Conservation (phyloP, 2,113 vertebrate genomes). For the Hiodon alosoides region DNA sequence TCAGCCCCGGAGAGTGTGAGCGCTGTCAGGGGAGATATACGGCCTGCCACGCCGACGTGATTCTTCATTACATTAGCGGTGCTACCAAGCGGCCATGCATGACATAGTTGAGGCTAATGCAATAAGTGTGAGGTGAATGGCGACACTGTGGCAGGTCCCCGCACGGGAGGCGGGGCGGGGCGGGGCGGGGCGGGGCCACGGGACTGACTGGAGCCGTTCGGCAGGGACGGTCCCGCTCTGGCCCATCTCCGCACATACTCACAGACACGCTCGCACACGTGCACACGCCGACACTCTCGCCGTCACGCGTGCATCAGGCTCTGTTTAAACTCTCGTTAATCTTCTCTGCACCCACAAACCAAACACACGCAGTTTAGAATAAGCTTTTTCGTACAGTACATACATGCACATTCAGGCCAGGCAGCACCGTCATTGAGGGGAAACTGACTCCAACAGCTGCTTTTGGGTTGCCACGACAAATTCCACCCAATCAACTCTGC, state of each 20-base stretch:
- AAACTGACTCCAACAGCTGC: not conserved
- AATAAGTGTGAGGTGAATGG: slow-evolving; percentile 10
- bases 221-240: too few species aligned
- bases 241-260: too few species aligned
- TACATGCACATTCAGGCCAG: not conserved
- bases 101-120: not conserved
- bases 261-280: not conserved
- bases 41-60: not conserved
- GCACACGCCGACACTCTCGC: not conserved
- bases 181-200: not conserved
- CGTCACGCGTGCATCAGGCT: not conserved
- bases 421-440: not conserved
- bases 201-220: not conserved
- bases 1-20: not conserved
- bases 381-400: not conserved
- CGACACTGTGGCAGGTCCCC: not conserved
- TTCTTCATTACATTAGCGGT: slow-evolving; percentile 4
- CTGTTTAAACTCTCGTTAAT: too few species aligned
- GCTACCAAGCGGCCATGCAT: not conserved
- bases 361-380: not conserved
- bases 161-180: not conserved
- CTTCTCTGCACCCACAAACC: not conserved
- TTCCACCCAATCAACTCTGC: not conserved
- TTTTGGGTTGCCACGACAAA: not conserved
- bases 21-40: slow-evolving; percentile 5